These are phyloP conservation scores for Hycleus cichorii DNA, from an alignment of 1,140 invertebrate genomes.

Conservation along the genomic window DNA sequence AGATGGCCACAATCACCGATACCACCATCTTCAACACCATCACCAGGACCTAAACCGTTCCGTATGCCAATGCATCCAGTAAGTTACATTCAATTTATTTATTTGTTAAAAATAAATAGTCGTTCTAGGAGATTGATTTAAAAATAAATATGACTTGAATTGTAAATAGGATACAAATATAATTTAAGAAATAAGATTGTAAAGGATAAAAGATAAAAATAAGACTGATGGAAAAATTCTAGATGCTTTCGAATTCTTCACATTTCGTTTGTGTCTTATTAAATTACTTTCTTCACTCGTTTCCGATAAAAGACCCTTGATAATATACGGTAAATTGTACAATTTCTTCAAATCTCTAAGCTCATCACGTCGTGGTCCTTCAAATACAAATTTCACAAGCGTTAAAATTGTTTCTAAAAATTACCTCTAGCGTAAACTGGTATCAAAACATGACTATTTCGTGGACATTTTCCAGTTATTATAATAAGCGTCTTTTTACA, in stretches of 20 bases:
- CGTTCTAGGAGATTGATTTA: no score
- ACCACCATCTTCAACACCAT: constrained; percentile 39
- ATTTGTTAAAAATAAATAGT: no score
- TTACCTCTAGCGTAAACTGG: constrained; percentile 6
- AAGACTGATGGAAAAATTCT: no score
- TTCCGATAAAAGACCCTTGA: neutral
- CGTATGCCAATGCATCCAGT: constrained; percentile 40
- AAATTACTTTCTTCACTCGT: neutral
- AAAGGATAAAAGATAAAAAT: no score
- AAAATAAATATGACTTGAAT: neutral
- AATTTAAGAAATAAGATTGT: neutral
- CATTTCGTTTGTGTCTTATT: no score
- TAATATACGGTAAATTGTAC: constrained; percentile 1
- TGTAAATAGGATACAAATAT: neutral
- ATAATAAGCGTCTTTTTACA: constrained; percentile 22
- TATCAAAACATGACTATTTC: neutral
- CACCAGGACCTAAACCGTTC: constrained; percentile 42
- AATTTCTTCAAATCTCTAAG: neutral
- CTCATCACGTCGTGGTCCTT: neutral
- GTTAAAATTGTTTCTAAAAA: neutral
- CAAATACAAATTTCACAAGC: neutral
- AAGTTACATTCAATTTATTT: constrained; percentile 27
- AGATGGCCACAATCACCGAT: constrained; percentile 52
- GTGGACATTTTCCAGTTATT: constrained; percentile 24
- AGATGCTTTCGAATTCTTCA: neutral